These are phyloP conservation scores for Conus canariensis DNA, from an alignment of 2,888 invertebrate genomes.

Conservation along the genomic window DNA sequence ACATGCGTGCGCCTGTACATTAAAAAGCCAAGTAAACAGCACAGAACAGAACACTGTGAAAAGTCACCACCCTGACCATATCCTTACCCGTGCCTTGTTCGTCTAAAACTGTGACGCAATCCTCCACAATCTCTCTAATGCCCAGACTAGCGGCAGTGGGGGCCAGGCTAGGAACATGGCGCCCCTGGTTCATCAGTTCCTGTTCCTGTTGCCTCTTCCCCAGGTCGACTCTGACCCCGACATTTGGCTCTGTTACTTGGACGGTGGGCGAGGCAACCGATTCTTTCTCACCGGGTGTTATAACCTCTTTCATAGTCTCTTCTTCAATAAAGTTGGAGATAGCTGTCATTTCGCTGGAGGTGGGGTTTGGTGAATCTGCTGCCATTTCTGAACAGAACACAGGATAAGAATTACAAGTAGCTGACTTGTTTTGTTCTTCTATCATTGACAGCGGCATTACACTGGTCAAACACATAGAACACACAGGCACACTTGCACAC, in stretches of 20 bases:
- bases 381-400: slow-evolving; percentile 47
- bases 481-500: not conserved
- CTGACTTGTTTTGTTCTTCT: not conserved
- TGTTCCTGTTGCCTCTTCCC: not conserved
- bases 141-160: slow-evolving; percentile 87
- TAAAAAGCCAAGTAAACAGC: no score
- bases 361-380: slow-evolving; percentile 16
- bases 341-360: slow-evolving; percentile 45
- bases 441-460: not conserved
- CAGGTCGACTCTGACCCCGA: not conserved
- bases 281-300: slow-evolving; percentile 60
- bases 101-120: slow-evolving; percentile 63
- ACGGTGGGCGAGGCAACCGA: not conserved
- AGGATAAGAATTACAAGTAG: not conserved
- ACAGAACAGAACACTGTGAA: no score
- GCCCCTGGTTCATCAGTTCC: slow-evolving; percentile 26
- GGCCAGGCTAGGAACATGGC: slow-evolving; percentile 36
- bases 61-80: no score
- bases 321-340: slow-evolving; percentile 53
- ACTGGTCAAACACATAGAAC: not conserved
- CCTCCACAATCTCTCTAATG: slow-evolving; percentile 82
- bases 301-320: slow-evolving; percentile 53
- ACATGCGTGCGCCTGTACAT: no score
- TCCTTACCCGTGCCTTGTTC: not conserved
- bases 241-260: not conserved